Percentiles rank a stretch among this genome's conserved stretches.
Evolutionary conservation across 2,113 vertebrate genomes (phyloP).

Genomic region (Leptobrachium leishanense): DNA sequence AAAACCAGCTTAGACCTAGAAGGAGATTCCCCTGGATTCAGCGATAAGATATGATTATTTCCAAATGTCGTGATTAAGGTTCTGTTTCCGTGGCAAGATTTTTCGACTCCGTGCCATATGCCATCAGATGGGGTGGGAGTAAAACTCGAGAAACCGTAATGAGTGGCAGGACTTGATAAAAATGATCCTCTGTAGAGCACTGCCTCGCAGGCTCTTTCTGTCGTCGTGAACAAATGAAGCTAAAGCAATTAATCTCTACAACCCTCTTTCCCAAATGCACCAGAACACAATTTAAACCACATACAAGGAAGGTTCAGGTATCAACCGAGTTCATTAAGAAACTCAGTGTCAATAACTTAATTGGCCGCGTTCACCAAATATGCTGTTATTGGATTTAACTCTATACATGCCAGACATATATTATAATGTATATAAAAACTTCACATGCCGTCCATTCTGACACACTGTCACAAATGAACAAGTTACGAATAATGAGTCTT

Average conservation of each 20-base stretch:
- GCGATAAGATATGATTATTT: too few species aligned
- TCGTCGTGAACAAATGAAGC: slow-evolving; percentile 42
- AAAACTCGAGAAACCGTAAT: slow-evolving; percentile 32
- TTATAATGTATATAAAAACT: too few species aligned
- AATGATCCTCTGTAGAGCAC: slow-evolving; percentile 29
- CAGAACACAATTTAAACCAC: slow-evolving; percentile 31
- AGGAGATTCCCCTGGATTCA: too few species aligned
- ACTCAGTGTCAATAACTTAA: slow-evolving; percentile 22
- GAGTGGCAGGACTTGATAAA: slow-evolving; percentile 46
- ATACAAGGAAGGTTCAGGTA: slow-evolving; percentile 19
- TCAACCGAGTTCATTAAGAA: slow-evolving; percentile 42
- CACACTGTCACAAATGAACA: too few species aligned
- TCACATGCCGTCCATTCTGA: too few species aligned
- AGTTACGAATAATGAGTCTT: too few species aligned
- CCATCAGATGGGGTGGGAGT: slow-evolving; percentile 17
- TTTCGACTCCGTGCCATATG: slow-evolving; percentile 25
- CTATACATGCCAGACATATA: neutral
- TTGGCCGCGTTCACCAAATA: slow-evolving; percentile 16
- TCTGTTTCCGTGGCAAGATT: neutral
- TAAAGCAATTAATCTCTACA: slow-evolving; percentile 43
- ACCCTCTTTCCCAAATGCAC: slow-evolving; percentile 34
- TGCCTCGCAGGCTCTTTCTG: slow-evolving; percentile 39
- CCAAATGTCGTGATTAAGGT: neutral
- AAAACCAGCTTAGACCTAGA: too few species aligned
- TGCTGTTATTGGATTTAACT: neutral